Base-by-base conservation (phyloP, 2,113 vertebrate species). In the Symphodus melops region DNA sequence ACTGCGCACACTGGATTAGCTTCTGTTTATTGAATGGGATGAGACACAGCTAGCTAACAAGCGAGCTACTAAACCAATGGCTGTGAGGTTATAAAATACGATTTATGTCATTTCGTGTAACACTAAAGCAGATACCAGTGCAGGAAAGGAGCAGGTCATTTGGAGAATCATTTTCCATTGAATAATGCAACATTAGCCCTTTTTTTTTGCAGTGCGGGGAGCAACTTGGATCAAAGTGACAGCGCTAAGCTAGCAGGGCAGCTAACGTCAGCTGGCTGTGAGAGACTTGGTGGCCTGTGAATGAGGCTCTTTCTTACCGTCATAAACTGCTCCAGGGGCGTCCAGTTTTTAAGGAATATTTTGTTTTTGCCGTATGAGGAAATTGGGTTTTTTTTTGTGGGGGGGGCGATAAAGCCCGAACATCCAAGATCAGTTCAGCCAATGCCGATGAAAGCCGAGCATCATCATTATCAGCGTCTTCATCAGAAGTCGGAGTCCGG, bases 321-420 rank as follows among this genome's bases (percentile, higher is more conserved):
- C 94, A 94, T 94, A 91, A 93, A 94, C 93, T 88, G 94, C 90
- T 93, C 89, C 93, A 90, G 92, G 82, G 90, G 93, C 76, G 92
- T 94, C 94, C 94, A 94, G 93, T 79, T 94, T 94, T 94, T 87
- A 89, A 88, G 82, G 85, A 92, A 90, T 88, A 68, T 65, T 73
- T 66, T 68, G 36, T 41, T 70, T 83, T 84, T 78, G 68, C 81
- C 49, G 83, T 77, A 42, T 68, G 75, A 89, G 83, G 76, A 88
- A 92, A 88, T 79, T 72, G 69, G 25, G 2, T 25, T 25, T 89
- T 77, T 68, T 68, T 58, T 84, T 65, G 28, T 33, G 28, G 1
- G 28, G 57, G 82, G 88, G 86, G 69, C 88, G 76, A 79, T 41
- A 33, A 10, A 83, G 68, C 90, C 86, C 83, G 68, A 86, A 91